These are phyloP conservation scores for Phataginus tricuspis DNA, from an alignment of 2,797 vertebrate species.

Conservation along the genomic window DNA sequence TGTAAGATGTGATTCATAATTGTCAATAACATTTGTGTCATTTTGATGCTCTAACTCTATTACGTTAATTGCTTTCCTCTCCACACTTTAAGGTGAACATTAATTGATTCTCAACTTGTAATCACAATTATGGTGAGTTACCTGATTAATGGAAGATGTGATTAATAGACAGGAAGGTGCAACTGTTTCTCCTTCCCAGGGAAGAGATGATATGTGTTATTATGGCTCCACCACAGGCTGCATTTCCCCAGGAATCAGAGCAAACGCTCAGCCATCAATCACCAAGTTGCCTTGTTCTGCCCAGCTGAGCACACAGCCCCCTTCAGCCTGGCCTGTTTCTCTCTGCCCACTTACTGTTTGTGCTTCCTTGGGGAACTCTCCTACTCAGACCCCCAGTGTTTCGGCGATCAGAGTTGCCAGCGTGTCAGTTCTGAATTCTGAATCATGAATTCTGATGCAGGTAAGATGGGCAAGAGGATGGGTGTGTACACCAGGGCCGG, in stretches of 20 bases:
- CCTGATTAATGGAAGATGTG: conserved; percentile 83
- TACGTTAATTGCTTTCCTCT: conserved; percentile 83
- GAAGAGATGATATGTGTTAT: conserved; percentile 70
- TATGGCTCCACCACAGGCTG: conserved; percentile 43
- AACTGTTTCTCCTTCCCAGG: conserved; percentile 67
- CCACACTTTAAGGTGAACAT: conserved; percentile 82
- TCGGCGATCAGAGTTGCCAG: background rate
- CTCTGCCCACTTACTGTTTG: background rate
- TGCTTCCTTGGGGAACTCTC: background rate
- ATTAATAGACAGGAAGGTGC: conserved; percentile 81
- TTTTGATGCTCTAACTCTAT: conserved; percentile 75
- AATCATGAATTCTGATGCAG: background rate
- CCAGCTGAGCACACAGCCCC: background rate
- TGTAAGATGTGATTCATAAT: conserved; percentile 54
- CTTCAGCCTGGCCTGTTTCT: background rate
- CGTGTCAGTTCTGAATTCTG: background rate
- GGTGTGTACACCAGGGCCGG: background rate
- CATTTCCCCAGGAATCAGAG: conserved; percentile 66
- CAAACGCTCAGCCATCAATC: conserved; percentile 80
- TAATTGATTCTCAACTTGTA: conserved; percentile 87
- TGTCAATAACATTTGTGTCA: conserved; percentile 75
- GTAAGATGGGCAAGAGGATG: background rate
- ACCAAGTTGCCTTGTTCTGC: conserved; percentile 63
- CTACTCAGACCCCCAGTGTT: background rate
- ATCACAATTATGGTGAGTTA: conserved; percentile 83